Evolutionary conservation across 2,888 invertebrate genomes (phyloP).

Genomic region (Drosophila tripunctata): DNA sequence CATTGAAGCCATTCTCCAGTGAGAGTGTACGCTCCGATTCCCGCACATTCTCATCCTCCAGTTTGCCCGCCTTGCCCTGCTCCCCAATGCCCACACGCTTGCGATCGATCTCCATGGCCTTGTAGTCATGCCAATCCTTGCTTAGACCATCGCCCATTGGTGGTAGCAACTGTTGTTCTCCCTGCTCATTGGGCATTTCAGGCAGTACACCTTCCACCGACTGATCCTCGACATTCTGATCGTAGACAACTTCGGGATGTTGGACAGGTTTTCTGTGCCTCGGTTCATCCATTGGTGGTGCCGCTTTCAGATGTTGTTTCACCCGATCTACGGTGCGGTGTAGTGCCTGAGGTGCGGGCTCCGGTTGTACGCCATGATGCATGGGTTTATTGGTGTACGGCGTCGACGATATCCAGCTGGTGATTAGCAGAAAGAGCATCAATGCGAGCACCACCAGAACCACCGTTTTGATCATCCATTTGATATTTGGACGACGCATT

Average conservation of each 20-base stretch:
- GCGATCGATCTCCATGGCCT: constrained; percentile 87
- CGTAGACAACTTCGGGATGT: background rate
- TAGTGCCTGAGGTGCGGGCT: background rate
- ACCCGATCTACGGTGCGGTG: constrained; percentile 8
- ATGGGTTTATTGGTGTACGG: constrained; percentile 75
- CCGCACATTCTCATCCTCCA: constrained; percentile 86
- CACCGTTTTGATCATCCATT: constrained; percentile 80
- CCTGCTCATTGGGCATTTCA: background rate
- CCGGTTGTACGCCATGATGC: constrained; percentile 50
- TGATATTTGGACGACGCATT: constrained; percentile 82
- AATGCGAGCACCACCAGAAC: constrained; percentile 72
- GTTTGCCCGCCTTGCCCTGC: constrained; percentile 88
- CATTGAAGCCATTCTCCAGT: constrained; percentile 97
- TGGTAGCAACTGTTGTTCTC: background rate
- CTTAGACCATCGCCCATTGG: constrained; percentile 79
- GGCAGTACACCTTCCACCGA: background rate
- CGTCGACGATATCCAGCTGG: constrained; percentile 81
- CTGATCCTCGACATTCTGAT: constrained; percentile 12
- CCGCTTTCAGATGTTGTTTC: constrained; percentile 14
- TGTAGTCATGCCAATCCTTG: constrained; percentile 93
- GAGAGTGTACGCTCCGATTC: constrained; percentile 89
- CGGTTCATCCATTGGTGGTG: constrained; percentile 27
- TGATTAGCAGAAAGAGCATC: constrained; percentile 77
- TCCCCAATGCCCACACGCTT: constrained; percentile 89
- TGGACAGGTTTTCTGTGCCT: constrained; percentile 19